phyloP scores from a whole-genome alignment of 2,797 vertebrate genomes.

The Pantherophis alleghaniensis region DNA sequence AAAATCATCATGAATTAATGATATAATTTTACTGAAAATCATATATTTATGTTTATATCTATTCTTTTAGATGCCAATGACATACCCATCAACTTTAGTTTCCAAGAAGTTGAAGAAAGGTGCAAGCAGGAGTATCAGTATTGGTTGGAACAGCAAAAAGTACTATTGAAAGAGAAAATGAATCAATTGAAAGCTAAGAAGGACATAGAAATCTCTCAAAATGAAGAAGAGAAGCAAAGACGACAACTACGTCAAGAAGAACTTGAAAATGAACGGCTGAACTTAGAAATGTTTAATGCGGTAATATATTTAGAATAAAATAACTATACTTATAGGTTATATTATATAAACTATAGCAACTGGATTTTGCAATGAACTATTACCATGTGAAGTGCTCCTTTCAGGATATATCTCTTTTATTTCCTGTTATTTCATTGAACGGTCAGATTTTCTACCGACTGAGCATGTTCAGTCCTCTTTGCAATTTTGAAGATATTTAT shows the following conservation, averaged over 20 bases:
- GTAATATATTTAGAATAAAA: slow-evolving; percentile 53
- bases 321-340: not conserved
- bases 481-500: not conserved
- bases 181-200: slow-evolving; percentile 59
- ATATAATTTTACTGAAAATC: not conserved
- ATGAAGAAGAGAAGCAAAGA: slow-evolving; percentile 70
- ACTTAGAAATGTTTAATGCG: slow-evolving; percentile 66
- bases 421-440: not conserved
- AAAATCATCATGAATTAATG: not conserved
- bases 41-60: not conserved
- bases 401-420: not conserved
- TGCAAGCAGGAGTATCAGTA: slow-evolving; percentile 65
- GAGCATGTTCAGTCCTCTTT: not conserved
- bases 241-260: slow-evolving; percentile 65
- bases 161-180: slow-evolving; percentile 66
- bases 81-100: slow-evolving; percentile 54
- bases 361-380: not conserved
- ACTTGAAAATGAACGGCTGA: slow-evolving; percentile 78
- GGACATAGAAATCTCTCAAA: slow-evolving; percentile 62
- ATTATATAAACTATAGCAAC: not conserved
- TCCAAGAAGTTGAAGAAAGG: slow-evolving; percentile 68
- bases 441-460: not conserved
- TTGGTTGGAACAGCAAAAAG: slow-evolving; percentile 69
- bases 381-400: not conserved
- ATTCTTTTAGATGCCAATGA: slow-evolving; percentile 62